phyloP scores from a whole-genome alignment of 2,113 vertebrate genomes.

The Tiliqua scincoides region DNA sequence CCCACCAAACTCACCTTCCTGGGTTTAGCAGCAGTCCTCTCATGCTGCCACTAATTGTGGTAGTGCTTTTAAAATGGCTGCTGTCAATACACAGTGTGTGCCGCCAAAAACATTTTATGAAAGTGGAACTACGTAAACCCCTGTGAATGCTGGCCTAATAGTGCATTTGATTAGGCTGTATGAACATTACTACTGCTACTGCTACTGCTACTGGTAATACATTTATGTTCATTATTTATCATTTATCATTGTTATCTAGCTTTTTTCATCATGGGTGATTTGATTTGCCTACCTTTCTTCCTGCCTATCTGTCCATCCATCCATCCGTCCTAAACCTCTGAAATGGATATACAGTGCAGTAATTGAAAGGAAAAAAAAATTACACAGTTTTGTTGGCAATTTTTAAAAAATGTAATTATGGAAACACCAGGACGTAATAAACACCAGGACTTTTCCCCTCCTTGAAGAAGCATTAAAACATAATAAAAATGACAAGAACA shows the following conservation, averaged over 20 bases:
- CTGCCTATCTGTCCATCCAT: background rate
- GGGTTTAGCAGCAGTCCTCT: too few relatives aligned
- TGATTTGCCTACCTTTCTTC: too few relatives aligned
- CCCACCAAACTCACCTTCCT: too few relatives aligned
- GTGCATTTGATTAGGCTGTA: too few relatives aligned
- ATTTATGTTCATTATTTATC: background rate
- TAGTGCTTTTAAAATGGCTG: too few relatives aligned
- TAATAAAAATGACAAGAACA: conserved; percentile 15
- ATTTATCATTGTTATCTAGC: too few relatives aligned
- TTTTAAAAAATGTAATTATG: conserved; percentile 17
- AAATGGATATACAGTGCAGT: background rate
- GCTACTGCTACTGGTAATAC: background rate
- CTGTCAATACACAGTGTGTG: too few relatives aligned
- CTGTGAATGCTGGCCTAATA: too few relatives aligned
- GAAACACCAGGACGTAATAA: background rate
- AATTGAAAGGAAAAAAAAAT: background rate
- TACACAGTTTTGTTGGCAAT: background rate
- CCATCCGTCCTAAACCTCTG: background rate
- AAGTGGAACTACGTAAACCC: too few relatives aligned
- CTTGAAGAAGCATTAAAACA: background rate
- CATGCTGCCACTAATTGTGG: too few relatives aligned
- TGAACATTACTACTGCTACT: too few relatives aligned
- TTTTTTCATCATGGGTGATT: background rate
- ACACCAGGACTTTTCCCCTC: background rate
- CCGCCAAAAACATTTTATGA: too few relatives aligned